A percentile compares a stretch with the other conserved stretches of the same genome.
These are phyloP conservation scores for Masnerella sp. DNA, from an alignment of 2,888 invertebrate genomes.

Conservation along the genomic window DNA sequence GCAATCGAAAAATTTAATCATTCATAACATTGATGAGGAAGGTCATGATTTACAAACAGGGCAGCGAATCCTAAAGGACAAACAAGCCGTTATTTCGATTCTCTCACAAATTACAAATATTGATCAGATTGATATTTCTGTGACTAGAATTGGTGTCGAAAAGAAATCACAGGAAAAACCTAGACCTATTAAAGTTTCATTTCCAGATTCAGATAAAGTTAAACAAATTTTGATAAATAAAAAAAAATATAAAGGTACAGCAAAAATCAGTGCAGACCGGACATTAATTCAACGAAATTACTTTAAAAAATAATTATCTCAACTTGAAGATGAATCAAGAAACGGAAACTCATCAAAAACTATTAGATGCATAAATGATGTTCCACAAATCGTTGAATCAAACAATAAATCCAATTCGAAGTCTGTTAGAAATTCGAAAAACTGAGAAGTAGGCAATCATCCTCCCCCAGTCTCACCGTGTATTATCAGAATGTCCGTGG, in stretches of 20 bases:
- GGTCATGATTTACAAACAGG: background rate
- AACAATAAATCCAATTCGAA: background rate
- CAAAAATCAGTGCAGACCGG: background rate
- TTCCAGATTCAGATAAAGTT: background rate
- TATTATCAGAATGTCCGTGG: conserved; percentile 17
- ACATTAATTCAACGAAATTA: conserved; percentile 3
- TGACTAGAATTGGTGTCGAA: background rate
- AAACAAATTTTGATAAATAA: background rate
- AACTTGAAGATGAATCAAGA: background rate
- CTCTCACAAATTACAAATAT: background rate
- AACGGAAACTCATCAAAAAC: background rate
- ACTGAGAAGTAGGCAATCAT: conserved; percentile 8
- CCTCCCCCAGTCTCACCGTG: background rate
- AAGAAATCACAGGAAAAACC: background rate
- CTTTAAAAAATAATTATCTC: background rate
- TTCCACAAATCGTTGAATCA: background rate
- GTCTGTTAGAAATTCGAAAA: background rate
- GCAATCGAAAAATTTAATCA: background rate
- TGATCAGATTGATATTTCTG: background rate
- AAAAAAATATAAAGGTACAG: conserved; percentile 4
- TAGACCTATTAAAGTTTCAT: conserved; percentile 7
- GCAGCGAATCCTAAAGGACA: background rate
- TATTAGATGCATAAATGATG: conserved; percentile 11
- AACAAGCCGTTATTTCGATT: background rate
- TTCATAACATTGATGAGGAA: background rate